These are phyloP conservation scores for Ferrisia virgata DNA, from an alignment of 2,888 invertebrate species.

Conservation along the genomic window DNA sequence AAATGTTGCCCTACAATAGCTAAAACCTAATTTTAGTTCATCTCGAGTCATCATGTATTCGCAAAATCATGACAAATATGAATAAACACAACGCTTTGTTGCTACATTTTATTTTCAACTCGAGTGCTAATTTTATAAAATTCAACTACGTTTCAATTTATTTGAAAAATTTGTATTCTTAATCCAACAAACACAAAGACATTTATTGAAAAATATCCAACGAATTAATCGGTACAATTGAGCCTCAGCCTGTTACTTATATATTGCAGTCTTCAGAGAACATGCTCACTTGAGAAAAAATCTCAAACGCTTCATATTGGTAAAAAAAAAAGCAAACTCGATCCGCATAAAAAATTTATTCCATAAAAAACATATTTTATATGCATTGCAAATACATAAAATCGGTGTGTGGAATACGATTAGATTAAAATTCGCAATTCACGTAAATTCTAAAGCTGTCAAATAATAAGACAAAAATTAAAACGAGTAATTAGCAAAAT, in stretches of 20 bases:
- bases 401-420: background rate
- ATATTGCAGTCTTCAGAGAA: too few relatives aligned
- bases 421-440: background rate
- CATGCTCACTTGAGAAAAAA: too few relatives aligned
- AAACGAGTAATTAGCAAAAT: background rate
- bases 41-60: background rate
- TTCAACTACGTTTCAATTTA: too few relatives aligned
- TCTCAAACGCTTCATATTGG: too few relatives aligned
- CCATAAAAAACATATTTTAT: background rate
- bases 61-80: background rate
- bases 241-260: too few relatives aligned
- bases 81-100: background rate
- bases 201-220: too few relatives aligned
- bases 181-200: too few relatives aligned
- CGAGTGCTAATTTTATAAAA: too few relatives aligned
- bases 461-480: background rate
- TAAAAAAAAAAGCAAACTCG: background rate
- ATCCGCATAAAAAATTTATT: background rate
- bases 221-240: too few relatives aligned
- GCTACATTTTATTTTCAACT: background rate
- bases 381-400: background rate
- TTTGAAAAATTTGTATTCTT: too few relatives aligned
- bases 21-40: background rate
- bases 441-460: constrained; percentile 4
- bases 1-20: too few relatives aligned